Conservation (phyloP, 1,140 invertebrate species). For the Drosophila parabipectinata region DNA sequence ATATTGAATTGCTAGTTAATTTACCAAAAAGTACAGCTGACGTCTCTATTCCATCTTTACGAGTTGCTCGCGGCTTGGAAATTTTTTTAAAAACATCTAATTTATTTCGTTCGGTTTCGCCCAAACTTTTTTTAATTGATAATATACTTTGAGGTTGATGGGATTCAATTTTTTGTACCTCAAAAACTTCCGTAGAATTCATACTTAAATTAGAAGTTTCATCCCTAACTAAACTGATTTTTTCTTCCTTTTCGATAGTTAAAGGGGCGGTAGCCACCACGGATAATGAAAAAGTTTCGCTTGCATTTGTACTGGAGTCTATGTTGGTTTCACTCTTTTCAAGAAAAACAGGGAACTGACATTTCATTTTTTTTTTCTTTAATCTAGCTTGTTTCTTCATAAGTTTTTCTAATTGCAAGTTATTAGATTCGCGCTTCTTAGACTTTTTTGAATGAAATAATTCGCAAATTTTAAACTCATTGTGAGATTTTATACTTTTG, state of each 20-base stretch:
- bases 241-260: neutral
- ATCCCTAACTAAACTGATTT: neutral
- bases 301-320: neutral
- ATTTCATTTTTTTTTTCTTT: constrained; percentile 41
- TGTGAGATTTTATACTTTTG: constrained; percentile 53
- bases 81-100: constrained; percentile 94
- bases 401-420: constrained; percentile 56
- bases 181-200: neutral
- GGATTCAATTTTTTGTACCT: neutral
- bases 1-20: constrained; percentile 33
- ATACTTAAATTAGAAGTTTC: neutral
- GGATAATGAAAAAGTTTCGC: too few species aligned
- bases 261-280: neutral
- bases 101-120: constrained; percentile 92
- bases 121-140: constrained; percentile 84
- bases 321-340: neutral
- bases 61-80: constrained; percentile 60
- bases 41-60: neutral
- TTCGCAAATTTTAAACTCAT: neutral
- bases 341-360: neutral
- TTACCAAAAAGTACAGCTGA: constrained; percentile 19
- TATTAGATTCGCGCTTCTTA: constrained; percentile 32
- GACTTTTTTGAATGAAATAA: constrained; percentile 42
- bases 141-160: neutral
- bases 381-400: constrained; percentile 69